Evolutionary conservation across 2,888 invertebrate genomes (phyloP).

Genomic region (Linyphia triangularis): DNA sequence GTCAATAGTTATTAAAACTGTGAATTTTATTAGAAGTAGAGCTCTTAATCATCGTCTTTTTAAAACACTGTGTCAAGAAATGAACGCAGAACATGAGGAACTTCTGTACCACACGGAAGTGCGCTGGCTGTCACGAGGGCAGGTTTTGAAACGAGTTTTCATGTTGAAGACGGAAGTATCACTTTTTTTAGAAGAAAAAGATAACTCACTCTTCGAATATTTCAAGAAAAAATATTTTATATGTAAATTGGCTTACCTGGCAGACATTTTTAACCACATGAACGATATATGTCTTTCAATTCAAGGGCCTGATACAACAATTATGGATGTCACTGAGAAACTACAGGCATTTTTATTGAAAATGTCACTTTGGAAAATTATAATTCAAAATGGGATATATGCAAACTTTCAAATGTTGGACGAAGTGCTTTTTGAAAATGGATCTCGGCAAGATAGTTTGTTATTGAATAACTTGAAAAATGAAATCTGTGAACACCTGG

Average conservation of each 20-base stretch:
- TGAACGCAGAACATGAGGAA: conserved; percentile 62
- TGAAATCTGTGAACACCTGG: conserved; percentile 5
- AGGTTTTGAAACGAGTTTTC: no score
- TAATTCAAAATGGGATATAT: conserved; percentile 64
- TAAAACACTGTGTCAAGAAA: conserved; percentile 61
- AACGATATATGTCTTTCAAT: conserved; percentile 64
- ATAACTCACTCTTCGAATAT: conserved; percentile 59
- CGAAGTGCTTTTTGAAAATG: conserved; percentile 54
- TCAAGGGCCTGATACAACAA: conserved; percentile 64
- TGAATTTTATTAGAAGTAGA: conserved; percentile 64
- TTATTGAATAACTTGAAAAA: conserved; percentile 52
- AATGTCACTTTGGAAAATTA: conserved; percentile 64
- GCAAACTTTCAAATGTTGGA: conserved; percentile 69
- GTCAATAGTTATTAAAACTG: conserved; percentile 63
- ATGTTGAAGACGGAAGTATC: no score
- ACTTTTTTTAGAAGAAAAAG: conserved; percentile 5
- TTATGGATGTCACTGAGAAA: conserved; percentile 65
- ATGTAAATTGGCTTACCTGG: conserved; percentile 57
- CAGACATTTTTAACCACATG: conserved; percentile 64
- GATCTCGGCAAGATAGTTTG: conserved; percentile 47
- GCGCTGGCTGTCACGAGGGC: conserved; percentile 14
- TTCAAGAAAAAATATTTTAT: conserved; percentile 53
- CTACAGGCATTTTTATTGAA: conserved; percentile 67
- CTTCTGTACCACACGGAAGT: conserved; percentile 54
- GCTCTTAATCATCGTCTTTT: conserved; percentile 64